Evolutionary conservation across 2,797 vertebrate species (phyloP), one percentile per base, ranked within the genome.

Genomic region (Rhynchotus rufescens): DNA sequence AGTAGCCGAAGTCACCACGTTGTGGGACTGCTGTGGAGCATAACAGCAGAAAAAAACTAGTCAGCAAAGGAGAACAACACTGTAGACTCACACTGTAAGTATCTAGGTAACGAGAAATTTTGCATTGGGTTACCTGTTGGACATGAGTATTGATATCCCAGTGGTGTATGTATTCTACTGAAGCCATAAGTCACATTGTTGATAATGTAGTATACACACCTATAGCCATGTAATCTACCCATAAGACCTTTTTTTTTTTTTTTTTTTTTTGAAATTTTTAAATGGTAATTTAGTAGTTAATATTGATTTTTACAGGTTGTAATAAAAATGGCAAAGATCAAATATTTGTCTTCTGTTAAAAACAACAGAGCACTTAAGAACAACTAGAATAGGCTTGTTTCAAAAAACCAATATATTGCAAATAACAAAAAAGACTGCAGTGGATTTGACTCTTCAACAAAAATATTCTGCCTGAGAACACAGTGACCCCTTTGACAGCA

Each of bases 401-500:
- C 32, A 64, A 62, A 78, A 91, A 66, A 8, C 10, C 5, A 34
- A 28, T 54, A 80, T 47, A 62, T 34, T 10, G 10, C 51, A 90
- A 59, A 85, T 6, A 68, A 76, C 12, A 57, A 69, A 73, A 44
- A 17, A 22, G 42, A 30, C 49, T 78, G 26, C 17, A 57, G 36
- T 52, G 34, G 49, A 17, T 49, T 36, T 75, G 68, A 78, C 62
- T 84, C 45, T 79, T 68, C 42, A 72, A 56, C 10, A 83, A 83
- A 62, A 5, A 13, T 23, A 61, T 67, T 76, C 38, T 74, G 11
- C 30, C 52, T 54, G 44, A 32, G 38, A 62, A 68, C 15, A 49
- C 1, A 57, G 51, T n/a, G 68, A 0, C 0, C 16, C 23, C 75
- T 75, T 20, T 66, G 54, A 56, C 45, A 78, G 49, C 0, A 36